phyloP scores from a whole-genome alignment of 2,797 vertebrate genomes.

The Gymnoscopelus braueri region DNA sequence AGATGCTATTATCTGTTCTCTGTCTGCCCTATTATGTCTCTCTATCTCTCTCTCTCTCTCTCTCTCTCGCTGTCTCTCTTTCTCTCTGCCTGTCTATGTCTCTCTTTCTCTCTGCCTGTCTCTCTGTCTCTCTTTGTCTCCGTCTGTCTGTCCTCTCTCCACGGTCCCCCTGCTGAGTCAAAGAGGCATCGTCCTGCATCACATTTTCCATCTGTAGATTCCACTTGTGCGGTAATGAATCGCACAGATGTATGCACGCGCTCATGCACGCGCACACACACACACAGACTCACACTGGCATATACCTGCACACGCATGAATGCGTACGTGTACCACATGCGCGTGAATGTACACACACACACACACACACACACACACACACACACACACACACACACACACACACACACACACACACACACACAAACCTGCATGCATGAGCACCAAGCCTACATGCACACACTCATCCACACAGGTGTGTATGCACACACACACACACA shows the following conservation, averaged over 20 bases:
- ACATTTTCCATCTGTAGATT: slow-evolving; percentile 76
- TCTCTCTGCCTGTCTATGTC: background rate
- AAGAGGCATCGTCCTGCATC: slow-evolving; percentile 72
- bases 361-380: slow-evolving; percentile 8
- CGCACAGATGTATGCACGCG: slow-evolving; percentile 65
- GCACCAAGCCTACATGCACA: background rate
- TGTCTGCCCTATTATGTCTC: background rate
- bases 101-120: background rate
- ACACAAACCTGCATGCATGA: background rate
- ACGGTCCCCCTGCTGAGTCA: slow-evolving; percentile 66
- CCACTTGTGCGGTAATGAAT: slow-evolving; percentile 72
- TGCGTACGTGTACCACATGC: background rate
- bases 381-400: slow-evolving; percentile 10
- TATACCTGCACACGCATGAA: slow-evolving; percentile 31
- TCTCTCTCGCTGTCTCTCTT: slow-evolving; percentile 1
- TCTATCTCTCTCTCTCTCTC: background rate
- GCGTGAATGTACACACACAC: too few relatives aligned
- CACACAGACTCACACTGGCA: slow-evolving; percentile 55
- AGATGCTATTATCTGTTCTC: slow-evolving; percentile 40
- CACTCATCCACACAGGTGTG: slow-evolving; percentile 3
- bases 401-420: background rate
- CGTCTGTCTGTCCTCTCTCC: background rate
- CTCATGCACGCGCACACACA: slow-evolving; percentile 9
- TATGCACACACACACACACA: background rate
- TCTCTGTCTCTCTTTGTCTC: slow-evolving; percentile 8